Base-by-base conservation (phyloP, 2,113 vertebrate genomes). In the Urocolius indicus region DNA sequence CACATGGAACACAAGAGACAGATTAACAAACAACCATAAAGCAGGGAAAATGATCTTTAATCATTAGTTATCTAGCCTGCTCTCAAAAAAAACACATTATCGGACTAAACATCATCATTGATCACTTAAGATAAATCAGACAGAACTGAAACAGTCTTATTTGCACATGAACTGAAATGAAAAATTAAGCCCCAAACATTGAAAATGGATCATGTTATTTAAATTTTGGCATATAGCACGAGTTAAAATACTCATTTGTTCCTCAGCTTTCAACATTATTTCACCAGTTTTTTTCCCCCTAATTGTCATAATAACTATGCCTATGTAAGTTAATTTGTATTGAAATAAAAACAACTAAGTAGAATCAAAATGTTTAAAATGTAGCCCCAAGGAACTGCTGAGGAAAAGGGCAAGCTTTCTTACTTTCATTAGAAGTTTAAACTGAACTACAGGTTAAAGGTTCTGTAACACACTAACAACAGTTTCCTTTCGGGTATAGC, bases 111-210 rank as follows among this genome's bases (percentile, higher is more conserved):
- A 79, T 94, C 67, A 29, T 92, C 16, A 84, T 30, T 81, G 93
- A 69, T 98, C 91, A 89, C 87, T 90, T 54, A n/a, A 97, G 85
- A 85, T 97, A 43, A 84, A 95, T 94, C 90, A 97, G 71, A 58
- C 84, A 97, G 45, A 97, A 97, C 79, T 83, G 69, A 94, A 97
- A 93, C 58, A 97, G 76, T 77, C 61, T 69, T 84, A 97, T 87
- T 93, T 96, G 96, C 45, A 93, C 95, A 97, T 95, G 63, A 76
- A 96, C 22, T 90, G 23, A 85, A 84, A 78, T 48, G 6, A 59
- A 83, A 87, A 76, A 76, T 34, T 22, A 82, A 77, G 36, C 14
- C 20, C 1, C 0, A 38, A 82, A 52, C 17, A 68, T 63, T 67
- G 54, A 54, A 72, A 85, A 34, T 5, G 15, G 16, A 54, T 62